phyloP scores from a whole-genome alignment of 2,888 invertebrate genomes.

The Zeuzera pyrina region DNA sequence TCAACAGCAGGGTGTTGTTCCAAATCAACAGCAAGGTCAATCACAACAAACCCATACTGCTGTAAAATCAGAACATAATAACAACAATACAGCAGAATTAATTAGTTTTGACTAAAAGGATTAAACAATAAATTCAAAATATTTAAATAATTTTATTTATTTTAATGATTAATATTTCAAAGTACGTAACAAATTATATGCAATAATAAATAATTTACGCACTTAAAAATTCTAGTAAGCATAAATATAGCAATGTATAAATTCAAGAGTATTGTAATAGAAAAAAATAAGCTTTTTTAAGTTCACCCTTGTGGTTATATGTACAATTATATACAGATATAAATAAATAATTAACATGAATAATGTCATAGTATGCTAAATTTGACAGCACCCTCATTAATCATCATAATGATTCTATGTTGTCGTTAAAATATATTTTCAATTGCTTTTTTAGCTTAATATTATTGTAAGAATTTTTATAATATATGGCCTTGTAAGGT shows the following conservation, averaged over 20 bases:
- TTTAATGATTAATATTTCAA: too few relatives aligned
- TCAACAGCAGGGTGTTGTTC: conserved; percentile 13
- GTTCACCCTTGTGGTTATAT: neutral
- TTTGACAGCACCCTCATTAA: too few relatives aligned
- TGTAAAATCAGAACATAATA: conserved; percentile 54
- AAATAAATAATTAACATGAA: conserved; percentile 6
- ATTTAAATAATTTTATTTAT: too few relatives aligned
- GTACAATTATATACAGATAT: neutral
- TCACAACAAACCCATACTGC: conserved; percentile 37
- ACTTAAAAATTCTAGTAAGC: neutral
- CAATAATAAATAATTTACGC: too few relatives aligned
- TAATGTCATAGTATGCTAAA: too few relatives aligned
- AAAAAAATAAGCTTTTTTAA: neutral
- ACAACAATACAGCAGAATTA: conserved; percentile 78
- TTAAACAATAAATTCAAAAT: too few relatives aligned
- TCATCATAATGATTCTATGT: conserved; percentile 7
- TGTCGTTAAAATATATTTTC: conserved; percentile 10
- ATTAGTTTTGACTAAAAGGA: conserved; percentile 83
- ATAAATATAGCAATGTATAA: too few relatives aligned
- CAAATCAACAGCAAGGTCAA: conserved; percentile 18
- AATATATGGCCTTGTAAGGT: conserved; percentile 50
- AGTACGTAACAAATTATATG: too few relatives aligned
- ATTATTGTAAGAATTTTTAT: conserved; percentile 4
- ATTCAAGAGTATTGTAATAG: neutral
- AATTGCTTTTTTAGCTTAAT: conserved; percentile 18